Evolutionary conservation across 2,113 vertebrate species (phyloP), one percentile per base, ranked within the genome.

Genomic region (Phylloscopus whistleri): DNA sequence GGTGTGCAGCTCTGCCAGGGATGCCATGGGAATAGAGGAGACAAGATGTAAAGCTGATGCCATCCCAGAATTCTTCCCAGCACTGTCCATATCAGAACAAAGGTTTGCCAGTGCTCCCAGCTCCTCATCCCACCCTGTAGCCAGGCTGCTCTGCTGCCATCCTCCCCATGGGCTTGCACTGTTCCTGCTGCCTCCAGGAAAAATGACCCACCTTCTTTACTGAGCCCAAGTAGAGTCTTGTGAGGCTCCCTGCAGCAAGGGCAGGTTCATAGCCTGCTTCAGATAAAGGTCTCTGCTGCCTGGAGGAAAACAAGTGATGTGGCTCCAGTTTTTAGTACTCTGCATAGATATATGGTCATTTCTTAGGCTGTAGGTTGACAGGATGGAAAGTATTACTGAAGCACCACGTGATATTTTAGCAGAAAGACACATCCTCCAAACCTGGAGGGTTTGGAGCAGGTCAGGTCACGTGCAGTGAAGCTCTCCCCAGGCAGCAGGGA

Each of bases 211-310:
- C 23, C 39, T 88, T 48, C 66, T 56, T 77, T 62, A 49, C 24
- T n/a, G 35, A 46, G 5, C 6, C 17, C 48, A 37, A 5, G 37
- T 0, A 0, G 35, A 0, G 1, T 7, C 31, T 70, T 70, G 18
- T 21, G 35, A 83, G 31, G 28, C 16, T 68, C 52, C 15, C 27
- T 86, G 48, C 52, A 86, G 75, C 48, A 28, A n/a, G 13, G 11
- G 11, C 19, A 43, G 24, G 13, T 46, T 79, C 18, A 28, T 16
- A 53, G 30, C 28, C 7, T 2, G 0, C 30, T 70, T 85, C 5
- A 2, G 6, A 2, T 46, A 55, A 46, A 13, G 35, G 7, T 44
- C 11, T 69, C 15, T 72, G 49, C 60, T 82, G 35, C 33, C 27
- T 21, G 11, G 6, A 39, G 39, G n/a, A 67, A 46, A 66, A 67